Percentiles rank a stretch among this genome's conserved stretches.
Conservation (phyloP, 2,113 vertebrate genomes). For the Tragelaphus strepsiceros region DNA sequence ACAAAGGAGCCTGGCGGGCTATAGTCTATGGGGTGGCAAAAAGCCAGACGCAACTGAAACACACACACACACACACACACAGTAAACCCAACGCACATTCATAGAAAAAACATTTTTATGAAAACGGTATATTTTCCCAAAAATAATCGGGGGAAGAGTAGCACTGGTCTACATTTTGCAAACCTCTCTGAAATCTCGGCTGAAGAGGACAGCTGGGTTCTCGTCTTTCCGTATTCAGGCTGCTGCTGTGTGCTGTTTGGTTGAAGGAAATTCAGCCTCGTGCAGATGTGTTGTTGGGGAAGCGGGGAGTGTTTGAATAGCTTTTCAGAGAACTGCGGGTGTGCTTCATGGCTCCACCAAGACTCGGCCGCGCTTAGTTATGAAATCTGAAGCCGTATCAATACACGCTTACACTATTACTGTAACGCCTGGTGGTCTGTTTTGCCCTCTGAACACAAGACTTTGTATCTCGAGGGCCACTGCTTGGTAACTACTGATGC, state of each 20-base stretch:
- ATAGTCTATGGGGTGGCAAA: background rate
- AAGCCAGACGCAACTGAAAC: background rate
- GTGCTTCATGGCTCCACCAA: rapidly evolving
- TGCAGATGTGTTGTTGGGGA: background rate
- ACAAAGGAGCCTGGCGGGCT: background rate
- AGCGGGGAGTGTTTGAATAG: background rate
- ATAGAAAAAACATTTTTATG: background rate
- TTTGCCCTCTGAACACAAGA: background rate
- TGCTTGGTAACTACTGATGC: background rate
- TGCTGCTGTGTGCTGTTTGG: too few species aligned
- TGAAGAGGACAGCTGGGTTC: background rate
- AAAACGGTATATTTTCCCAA: background rate
- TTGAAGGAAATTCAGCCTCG: background rate
- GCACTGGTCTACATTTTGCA: background rate
- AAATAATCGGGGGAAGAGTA: background rate
- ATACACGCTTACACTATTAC: rapidly evolving
- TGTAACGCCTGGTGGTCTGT: background rate
- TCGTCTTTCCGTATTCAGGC: background rate
- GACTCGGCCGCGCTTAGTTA: background rate
- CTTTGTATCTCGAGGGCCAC: background rate
- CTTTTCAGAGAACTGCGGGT: background rate
- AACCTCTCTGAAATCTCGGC: background rate
- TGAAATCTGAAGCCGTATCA: background rate
- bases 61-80: too few species aligned
- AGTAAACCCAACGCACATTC: background rate